Base-by-base conservation (phyloP, 2,797 vertebrate species). In the Lates japonicus region DNA sequence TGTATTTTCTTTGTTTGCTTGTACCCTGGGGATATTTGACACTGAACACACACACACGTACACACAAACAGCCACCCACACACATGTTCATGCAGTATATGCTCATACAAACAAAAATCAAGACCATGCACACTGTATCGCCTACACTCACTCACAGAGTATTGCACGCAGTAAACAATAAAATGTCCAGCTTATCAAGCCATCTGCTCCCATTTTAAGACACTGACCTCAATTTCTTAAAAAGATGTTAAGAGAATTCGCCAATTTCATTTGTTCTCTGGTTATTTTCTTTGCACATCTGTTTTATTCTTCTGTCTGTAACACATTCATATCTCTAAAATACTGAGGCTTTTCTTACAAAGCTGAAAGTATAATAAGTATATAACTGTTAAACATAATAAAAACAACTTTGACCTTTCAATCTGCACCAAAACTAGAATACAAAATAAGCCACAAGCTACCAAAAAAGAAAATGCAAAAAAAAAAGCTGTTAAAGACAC, bases 1-100 rank as follows among this genome's bases (percentile, higher is more conserved):
- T 0, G 10, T 58, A 5, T 66, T 48, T 46, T 46, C 44, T 11
- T 41, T 35, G n/a, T 76, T 59, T 44, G 62, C 66, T 65, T 55
- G 42, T 55, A 20, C 76, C 69, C 78, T 55, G 67, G 31, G 85
- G 71, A 77, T 51, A 84, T 85, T 61, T 54, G 74, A 55, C 49
- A 61, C 37, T 25, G 16, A 70, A 65, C 67, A 19, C 35, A 41
- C 49, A 51, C 62, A 58, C 35, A 33, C 59, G 33, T 17, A 16
- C 37, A 74, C 66, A 76, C 48, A 74, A 61, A 82, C 59, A 78
- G 37, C 63, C 83, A 61, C 83, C 70, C 79, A 91, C 88, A 75
- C 81, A 81, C 70, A 74, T 52, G 71, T 44, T 60, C 52, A 69
- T 19, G 72, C 65, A 82, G n/a, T 70, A 61, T 62, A 62, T 42